Conservation (phyloP, 2,113 vertebrate genomes). For the Sula dactylatra region DNA sequence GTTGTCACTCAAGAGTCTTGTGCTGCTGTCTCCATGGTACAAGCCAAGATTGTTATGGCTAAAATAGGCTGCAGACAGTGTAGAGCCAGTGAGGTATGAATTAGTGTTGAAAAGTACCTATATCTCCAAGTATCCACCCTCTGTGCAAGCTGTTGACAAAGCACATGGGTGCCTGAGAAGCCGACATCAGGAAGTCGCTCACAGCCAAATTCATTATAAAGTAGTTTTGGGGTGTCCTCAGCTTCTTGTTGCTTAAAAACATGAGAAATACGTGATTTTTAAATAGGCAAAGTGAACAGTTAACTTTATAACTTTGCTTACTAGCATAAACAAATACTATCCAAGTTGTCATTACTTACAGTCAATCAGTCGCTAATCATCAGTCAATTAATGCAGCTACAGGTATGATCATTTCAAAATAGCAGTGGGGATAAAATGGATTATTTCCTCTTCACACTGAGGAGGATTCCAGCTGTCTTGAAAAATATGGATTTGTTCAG, state of each 20-base stretch:
- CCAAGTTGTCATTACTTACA: background rate
- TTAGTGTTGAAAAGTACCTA: constrained; percentile 44
- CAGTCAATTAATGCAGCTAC: background rate
- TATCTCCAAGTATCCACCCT: constrained; percentile 72
- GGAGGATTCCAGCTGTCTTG: background rate
- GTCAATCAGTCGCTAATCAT: background rate
- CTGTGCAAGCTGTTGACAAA: constrained; percentile 72
- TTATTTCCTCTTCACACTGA: background rate
- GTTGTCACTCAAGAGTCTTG: background rate
- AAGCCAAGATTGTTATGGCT: background rate
- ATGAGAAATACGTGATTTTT: background rate
- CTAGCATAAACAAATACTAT: background rate
- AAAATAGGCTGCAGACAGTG: background rate
- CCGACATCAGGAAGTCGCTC: constrained; percentile 73
- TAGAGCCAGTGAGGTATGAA: background rate
- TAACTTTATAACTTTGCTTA: background rate
- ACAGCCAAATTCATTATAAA: constrained; percentile 75
- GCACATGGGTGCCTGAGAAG: constrained; percentile 70
- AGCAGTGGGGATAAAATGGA: background rate
- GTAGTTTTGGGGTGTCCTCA: constrained; percentile 74
- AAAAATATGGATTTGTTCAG: background rate
- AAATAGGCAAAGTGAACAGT: background rate
- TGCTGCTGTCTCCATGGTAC: background rate
- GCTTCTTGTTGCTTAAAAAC: constrained; percentile 72
- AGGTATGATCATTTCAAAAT: background rate